These are phyloP conservation scores for Pantelozetes paolii DNA, from an alignment of 2,888 invertebrate genomes.

Conservation along the genomic window DNA sequence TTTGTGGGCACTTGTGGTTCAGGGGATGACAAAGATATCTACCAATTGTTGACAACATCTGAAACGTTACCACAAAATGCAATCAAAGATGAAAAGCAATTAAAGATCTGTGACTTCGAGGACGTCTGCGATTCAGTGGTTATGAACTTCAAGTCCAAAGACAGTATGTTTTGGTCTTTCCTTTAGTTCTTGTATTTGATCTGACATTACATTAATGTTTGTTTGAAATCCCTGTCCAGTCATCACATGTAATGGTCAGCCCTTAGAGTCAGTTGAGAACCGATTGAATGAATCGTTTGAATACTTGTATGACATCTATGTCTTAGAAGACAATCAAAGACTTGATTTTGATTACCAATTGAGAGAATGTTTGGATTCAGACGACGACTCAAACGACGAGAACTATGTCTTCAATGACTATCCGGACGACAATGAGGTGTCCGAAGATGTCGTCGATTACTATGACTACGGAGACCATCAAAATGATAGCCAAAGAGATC, in stretches of 20 bases:
- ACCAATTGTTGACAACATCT: not conserved
- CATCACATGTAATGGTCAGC: slow-evolving; percentile 16
- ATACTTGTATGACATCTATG: slow-evolving; percentile 14
- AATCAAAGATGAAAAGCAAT: not conserved
- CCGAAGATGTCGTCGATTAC: slow-evolving; percentile 31
- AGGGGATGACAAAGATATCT: not conserved
- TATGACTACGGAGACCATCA: not conserved
- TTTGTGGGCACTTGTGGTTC: not conserved
- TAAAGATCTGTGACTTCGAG: not conserved
- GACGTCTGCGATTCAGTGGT: not conserved
- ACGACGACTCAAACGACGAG: slow-evolving; percentile 38
- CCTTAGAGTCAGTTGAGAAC: not conserved
- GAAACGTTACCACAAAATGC: not conserved
- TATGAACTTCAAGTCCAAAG: not conserved
- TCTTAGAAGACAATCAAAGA: not conserved
- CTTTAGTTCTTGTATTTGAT: not conserved
- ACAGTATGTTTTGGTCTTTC: not conserved
- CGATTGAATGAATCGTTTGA: not conserved
- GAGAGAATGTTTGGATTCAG: not conserved
- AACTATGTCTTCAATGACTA: slow-evolving; percentile 42
- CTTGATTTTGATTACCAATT: not conserved
- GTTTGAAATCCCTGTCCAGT: not conserved
- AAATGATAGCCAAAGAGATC: not conserved
- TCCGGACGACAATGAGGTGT: slow-evolving; percentile 39
- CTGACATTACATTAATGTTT: not conserved